Conservation (phyloP, 2,888 invertebrate genomes). For the Oscheius myriophilus region DNA sequence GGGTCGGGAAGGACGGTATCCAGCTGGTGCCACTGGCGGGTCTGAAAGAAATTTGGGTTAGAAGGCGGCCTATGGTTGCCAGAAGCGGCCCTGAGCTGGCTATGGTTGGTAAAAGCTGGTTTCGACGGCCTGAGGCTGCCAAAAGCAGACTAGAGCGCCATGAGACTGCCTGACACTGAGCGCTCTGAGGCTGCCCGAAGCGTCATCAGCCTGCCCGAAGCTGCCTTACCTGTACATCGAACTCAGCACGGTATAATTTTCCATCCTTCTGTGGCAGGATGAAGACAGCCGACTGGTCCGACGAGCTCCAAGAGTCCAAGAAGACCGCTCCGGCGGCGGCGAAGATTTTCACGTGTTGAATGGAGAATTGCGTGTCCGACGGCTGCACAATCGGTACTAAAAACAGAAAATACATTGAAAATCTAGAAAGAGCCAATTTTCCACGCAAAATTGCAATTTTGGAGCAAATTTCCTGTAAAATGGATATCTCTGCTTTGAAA, state of each 20-base stretch:
- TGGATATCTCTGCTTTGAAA: too few relatives aligned
- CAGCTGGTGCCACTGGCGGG: conserved; percentile 14
- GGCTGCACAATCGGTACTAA: conserved; percentile 15
- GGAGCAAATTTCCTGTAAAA: too few relatives aligned
- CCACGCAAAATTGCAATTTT: too few relatives aligned
- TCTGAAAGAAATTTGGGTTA: conserved; percentile 1
- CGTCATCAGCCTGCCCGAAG: too few relatives aligned
- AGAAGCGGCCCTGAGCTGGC: too few relatives aligned
- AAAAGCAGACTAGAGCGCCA: too few relatives aligned
- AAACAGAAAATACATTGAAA: conserved; percentile 5
- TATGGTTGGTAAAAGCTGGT: too few relatives aligned
- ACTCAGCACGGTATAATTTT: conserved; percentile 9
- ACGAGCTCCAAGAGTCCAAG: conserved; percentile 18
- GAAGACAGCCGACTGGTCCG: conserved; percentile 12
- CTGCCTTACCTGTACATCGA: conserved; percentile 12
- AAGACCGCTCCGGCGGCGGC: conserved; percentile 34
- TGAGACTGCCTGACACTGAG: too few relatives aligned
- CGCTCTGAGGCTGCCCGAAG: too few relatives aligned
- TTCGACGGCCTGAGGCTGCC: too few relatives aligned
- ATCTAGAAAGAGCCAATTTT: too few relatives aligned
- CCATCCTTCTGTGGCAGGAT: conserved; percentile 13
- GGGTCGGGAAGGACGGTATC: not conserved
- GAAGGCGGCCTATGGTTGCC: too few relatives aligned
- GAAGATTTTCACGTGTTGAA: conserved; percentile 44
- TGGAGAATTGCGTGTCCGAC: conserved; percentile 25